Evolutionary conservation across 2,888 invertebrate species (phyloP).

Genomic region (Balanococcus diminutus): DNA sequence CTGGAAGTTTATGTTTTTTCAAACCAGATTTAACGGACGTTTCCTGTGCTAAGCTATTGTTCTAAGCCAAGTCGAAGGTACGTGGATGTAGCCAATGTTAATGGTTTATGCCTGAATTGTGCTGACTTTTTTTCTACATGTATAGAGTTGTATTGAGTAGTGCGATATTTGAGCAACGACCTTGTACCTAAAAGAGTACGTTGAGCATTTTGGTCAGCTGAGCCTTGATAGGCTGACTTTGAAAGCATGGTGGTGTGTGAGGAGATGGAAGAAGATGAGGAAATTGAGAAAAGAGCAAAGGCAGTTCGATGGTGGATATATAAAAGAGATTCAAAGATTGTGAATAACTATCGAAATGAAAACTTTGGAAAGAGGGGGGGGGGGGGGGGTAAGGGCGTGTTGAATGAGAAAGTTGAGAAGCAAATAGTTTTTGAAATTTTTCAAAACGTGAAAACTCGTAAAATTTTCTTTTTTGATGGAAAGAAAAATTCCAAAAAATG

Average conservation of each 20-base stretch:
- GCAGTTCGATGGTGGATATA: no score
- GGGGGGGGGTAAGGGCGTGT: no score
- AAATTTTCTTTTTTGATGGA: no score
- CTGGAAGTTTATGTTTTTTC: not conserved
- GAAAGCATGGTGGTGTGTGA: not conserved
- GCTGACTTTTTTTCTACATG: not conserved
- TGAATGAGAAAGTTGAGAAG: no score
- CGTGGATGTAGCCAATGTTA: slow-evolving; percentile 23
- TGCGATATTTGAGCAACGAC: not conserved
- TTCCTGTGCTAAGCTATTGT: not conserved
- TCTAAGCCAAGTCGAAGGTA: not conserved
- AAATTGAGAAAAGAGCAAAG: not conserved
- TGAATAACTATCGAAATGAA: no score
- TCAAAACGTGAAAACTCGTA: no score
- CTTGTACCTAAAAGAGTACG: not conserved
- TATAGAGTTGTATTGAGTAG: not conserved
- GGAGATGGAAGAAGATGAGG: not conserved
- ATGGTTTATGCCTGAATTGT: slow-evolving; percentile 19
- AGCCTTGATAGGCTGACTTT: not conserved
- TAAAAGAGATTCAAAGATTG: no score
- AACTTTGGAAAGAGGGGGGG: no score
- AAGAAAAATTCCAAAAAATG: no score
- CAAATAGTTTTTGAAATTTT: no score
- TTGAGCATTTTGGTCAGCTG: not conserved
- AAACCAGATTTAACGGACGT: not conserved